Base-by-base conservation (phyloP, 2,888 invertebrate species). In the Geotrupes spiniger region DNA sequence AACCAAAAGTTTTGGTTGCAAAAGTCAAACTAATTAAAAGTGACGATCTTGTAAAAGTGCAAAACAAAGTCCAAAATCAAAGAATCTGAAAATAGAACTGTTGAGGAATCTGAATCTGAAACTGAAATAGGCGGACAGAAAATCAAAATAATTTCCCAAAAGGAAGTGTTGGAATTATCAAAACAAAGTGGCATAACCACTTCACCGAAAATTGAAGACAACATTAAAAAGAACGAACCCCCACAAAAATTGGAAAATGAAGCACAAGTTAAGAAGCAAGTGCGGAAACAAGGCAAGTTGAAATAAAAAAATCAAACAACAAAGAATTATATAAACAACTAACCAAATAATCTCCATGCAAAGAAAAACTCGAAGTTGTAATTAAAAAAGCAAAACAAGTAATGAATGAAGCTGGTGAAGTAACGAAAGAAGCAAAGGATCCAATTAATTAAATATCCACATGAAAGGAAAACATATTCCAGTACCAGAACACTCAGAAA, bases 11-110 rank as follows among this genome's bases (percentile, higher is more conserved):
- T n/a, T n/a, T n/a, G n/a, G n/a, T n/a, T n/a, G n/a, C n/a, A n/a
- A n/a, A n/a, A 17, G 29, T 46, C 40, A 31, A 50, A 43, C 52
- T 56, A n/a, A 61, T 61, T 42, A 56, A 46, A 27, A 16, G 45
- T 42, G 51, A 50, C 26, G 49, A 46, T 28, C 43, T 43, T 27
- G 25, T 33, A n/a, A 77, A 76, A 45, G 76, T 75, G 1, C 75
- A 42, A 28, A 78, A 63, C 74, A 73, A 76, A 57, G 73, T 74
- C 1, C 74, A 76, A 1, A 15, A 72, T 74, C 1, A 74, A 74
- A 12, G 74, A 76, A 58, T 75, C 76, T 50, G 72, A 74, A 12
- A 74, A 75, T 42, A 76, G 75, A 26, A 74, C 76, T n/a, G 60
- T 76, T 50, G 71, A 75, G 49, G 70, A 75, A 33, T 36, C 74